A percentile compares a stretch with the other conserved stretches of the same genome.
Conservation (phyloP, 2,113 vertebrate species). For the Sclerurus mexicanus region DNA sequence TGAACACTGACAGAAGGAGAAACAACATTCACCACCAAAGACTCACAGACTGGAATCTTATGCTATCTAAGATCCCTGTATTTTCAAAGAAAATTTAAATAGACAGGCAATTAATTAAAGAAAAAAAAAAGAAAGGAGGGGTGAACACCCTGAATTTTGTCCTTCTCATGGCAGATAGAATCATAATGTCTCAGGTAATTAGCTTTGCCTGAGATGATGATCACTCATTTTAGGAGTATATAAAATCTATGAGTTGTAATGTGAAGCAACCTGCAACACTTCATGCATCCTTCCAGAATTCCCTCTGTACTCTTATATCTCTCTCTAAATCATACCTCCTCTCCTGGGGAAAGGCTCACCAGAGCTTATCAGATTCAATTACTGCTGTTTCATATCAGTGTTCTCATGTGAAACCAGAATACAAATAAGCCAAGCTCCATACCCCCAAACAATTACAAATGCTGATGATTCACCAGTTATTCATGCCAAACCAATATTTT, state of each 20-base stretch:
- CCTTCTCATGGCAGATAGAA: constrained; percentile 17
- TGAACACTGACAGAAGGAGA: background rate
- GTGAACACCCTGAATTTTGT: background rate
- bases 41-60: background rate
- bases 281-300: background rate
- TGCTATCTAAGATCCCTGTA: background rate
- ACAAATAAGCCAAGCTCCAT: constrained; percentile 39
- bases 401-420: constrained; percentile 57
- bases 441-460: constrained; percentile 22
- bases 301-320: background rate
- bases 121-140: background rate
- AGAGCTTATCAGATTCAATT: constrained; percentile 47
- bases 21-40: background rate
- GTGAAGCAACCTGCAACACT: constrained; percentile 16
- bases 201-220: constrained; percentile 17
- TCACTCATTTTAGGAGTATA: background rate
- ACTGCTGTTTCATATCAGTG: constrained; percentile 48
- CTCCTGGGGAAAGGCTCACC: constrained; percentile 6
- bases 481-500: constrained; percentile 53
- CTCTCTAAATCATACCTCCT: background rate
- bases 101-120: background rate
- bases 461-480: constrained; percentile 23
- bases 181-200: constrained; percentile 33
- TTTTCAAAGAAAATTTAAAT: constrained; percentile 50
- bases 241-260: background rate